Percentiles rank a stretch among this genome's conserved stretches.
Conservation (phyloP, 2,888 invertebrate genomes). For the Adineta ricciae region DNA sequence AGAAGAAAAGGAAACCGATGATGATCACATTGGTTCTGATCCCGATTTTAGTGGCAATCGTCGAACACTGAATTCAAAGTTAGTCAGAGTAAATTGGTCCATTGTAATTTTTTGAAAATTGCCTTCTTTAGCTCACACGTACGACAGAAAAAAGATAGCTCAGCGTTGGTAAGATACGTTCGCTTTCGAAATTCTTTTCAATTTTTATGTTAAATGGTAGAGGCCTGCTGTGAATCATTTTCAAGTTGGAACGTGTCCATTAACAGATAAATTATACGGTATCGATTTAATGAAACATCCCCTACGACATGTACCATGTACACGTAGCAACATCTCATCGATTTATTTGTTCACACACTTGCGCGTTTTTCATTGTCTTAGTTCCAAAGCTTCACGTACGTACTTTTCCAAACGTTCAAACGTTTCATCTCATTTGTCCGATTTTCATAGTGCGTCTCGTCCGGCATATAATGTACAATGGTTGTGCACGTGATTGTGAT, state of each 20-base stretch:
- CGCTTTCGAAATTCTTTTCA: neutral
- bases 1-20: neutral
- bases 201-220: neutral
- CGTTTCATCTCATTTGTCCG: too few species aligned
- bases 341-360: neutral
- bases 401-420: neutral
- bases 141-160: neutral
- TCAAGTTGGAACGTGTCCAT: neutral
- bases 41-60: neutral
- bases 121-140: neutral
- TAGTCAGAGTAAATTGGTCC: neutral
- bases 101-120: neutral
- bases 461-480: neutral
- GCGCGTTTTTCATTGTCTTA: neutral
- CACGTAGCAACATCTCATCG: neutral
- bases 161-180: neutral
- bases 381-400: neutral
- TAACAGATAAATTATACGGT: neutral
- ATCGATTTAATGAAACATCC: neutral
- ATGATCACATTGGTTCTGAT: neutral
- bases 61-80: neutral
- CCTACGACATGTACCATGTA: neutral
- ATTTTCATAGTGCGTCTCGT: neutral
- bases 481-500: neutral
- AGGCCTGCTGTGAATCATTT: neutral